phyloP scores from a whole-genome alignment of 2,113 vertebrate species.

The Corythornis madagascariensis region DNA sequence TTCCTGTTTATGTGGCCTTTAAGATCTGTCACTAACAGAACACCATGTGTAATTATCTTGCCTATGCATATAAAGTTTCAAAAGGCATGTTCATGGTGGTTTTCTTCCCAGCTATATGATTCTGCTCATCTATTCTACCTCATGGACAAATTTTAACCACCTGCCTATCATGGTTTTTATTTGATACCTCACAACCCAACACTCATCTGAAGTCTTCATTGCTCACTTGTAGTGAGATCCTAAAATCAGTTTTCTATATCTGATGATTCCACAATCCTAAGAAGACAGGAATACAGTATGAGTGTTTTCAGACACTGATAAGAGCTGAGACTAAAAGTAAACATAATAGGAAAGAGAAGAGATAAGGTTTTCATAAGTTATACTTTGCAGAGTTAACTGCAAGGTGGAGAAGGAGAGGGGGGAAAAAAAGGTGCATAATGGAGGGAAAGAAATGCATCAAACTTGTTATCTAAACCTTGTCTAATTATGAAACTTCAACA shows the following conservation, averaged over 20 bases:
- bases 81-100: background rate
- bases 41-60: background rate
- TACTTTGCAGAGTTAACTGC: background rate
- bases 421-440: background rate
- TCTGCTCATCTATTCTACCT: background rate
- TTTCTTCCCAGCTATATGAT: background rate
- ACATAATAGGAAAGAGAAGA: background rate
- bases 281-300: background rate
- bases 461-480: background rate
- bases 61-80: background rate
- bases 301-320: background rate
- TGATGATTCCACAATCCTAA: background rate
- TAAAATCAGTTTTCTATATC: background rate
- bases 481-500: background rate
- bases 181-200: background rate
- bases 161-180: background rate
- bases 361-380: background rate
- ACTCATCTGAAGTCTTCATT: background rate
- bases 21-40: background rate
- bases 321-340: background rate
- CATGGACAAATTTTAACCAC: background rate
- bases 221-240: background rate
- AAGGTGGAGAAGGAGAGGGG: background rate
- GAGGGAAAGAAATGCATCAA: background rate
- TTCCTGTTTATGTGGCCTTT: background rate